A percentile compares a stretch with the other conserved stretches of the same genome.
Conservation (phyloP, 2,888 invertebrate species). For the Drosophila subsilvestris region DNA sequence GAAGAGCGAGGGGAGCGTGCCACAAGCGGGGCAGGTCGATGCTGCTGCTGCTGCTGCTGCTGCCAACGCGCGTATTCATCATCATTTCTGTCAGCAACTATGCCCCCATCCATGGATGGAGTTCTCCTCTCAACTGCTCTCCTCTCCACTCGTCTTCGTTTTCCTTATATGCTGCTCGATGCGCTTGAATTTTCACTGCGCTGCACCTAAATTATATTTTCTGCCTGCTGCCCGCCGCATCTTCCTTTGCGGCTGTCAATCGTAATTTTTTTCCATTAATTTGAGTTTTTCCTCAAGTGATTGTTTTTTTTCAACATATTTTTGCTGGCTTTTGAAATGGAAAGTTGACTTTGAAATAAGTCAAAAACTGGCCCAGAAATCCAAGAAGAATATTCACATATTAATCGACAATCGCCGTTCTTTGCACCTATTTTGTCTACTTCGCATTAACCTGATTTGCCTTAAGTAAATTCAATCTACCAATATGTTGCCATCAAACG, state of each 20-base stretch:
- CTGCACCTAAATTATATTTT: constrained; percentile 70
- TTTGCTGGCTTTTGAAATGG: constrained; percentile 23
- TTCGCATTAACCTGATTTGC: too few relatives aligned
- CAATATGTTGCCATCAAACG: not conserved
- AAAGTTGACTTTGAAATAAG: constrained; percentile 2
- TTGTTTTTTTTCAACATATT: constrained; percentile 18
- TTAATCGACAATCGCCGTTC: too few relatives aligned
- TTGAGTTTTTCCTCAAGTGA: constrained; percentile 53
- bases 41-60: constrained; percentile 26
- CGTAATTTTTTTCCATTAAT: constrained; percentile 48
- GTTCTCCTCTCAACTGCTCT: not conserved
- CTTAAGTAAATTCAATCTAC: not conserved
- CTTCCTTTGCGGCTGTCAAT: constrained; percentile 37
- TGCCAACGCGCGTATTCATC: constrained; percentile 78
- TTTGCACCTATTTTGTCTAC: too few relatives aligned
- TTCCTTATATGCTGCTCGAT: constrained; percentile 31
- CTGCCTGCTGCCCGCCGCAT: constrained; percentile 32
- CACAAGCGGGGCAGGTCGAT: not conserved
- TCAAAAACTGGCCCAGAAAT: not conserved
- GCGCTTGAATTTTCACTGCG: constrained; percentile 68
- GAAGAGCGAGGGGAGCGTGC: not conserved
- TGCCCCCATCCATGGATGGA: not conserved
- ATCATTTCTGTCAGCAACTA: constrained; percentile 66
- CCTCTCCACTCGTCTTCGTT: not conserved
- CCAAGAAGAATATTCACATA: not conserved